A percentile compares a stretch with the other conserved stretches of the same genome.
These are phyloP conservation scores for Hypena proboscidalis DNA, from an alignment of 2,888 invertebrate species.

Conservation along the genomic window DNA sequence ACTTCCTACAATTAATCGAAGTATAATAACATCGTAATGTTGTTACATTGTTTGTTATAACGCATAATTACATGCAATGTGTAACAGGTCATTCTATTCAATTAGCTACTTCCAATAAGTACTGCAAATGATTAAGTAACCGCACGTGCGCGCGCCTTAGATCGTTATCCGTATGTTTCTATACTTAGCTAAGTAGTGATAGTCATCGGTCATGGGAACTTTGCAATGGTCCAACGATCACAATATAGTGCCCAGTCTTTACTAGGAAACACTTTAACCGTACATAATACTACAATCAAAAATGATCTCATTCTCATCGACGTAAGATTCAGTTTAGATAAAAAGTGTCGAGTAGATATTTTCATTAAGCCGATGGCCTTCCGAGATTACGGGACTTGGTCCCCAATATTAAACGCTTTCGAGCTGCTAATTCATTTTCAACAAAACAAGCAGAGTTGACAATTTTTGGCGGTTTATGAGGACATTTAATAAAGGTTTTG, in stretches of 20 bases:
- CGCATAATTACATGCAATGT: too few relatives aligned
- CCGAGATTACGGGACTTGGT: slow-evolving; percentile 22
- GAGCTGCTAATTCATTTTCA: slow-evolving; percentile 24
- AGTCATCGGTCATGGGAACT: slow-evolving; percentile 51
- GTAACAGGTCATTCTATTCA: too few relatives aligned
- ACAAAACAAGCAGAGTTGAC: slow-evolving; percentile 16
- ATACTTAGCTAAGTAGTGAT: slow-evolving; percentile 21
- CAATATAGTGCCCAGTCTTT: slow-evolving; percentile 43
- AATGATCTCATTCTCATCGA: slow-evolving; percentile 12
- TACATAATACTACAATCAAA: slow-evolving; percentile 18
- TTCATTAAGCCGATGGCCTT: slow-evolving; percentile 11
- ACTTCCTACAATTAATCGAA: too few relatives aligned
- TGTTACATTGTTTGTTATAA: too few relatives aligned
- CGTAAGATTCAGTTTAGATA: slow-evolving; percentile 17
- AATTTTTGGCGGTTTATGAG: slow-evolving; percentile 21
- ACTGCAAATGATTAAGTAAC: slow-evolving; percentile 1
- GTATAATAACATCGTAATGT: too few relatives aligned
- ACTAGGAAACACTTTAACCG: slow-evolving; percentile 29
- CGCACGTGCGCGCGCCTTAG: slow-evolving; percentile 8
- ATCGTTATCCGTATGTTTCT: slow-evolving; percentile 27
- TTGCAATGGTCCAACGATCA: slow-evolving; percentile 48
- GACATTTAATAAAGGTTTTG: background rate
- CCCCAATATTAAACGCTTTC: slow-evolving; percentile 21
- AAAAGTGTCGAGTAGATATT: background rate
- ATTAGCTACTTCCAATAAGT: background rate